Evolutionary conservation across 1,140 invertebrate genomes (phyloP).

Genomic region (Maniola jurtina): DNA sequence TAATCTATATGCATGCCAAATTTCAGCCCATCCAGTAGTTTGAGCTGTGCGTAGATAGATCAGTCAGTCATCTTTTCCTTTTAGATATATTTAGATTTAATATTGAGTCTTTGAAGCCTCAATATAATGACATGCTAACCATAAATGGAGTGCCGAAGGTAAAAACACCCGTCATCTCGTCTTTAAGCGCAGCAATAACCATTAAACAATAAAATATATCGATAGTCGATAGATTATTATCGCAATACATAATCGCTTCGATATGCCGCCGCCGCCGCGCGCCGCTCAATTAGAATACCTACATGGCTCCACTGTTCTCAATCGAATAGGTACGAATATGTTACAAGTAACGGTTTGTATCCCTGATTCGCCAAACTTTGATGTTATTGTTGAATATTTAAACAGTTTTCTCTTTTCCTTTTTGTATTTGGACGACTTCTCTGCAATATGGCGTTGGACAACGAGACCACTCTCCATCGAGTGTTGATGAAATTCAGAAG

Average conservation of each 20-base stretch:
- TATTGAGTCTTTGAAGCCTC: background rate
- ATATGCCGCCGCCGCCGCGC: background rate
- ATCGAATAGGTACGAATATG: background rate
- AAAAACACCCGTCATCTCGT: slow-evolving; percentile 2
- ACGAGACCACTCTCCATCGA: no score
- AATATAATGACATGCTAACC: background rate
- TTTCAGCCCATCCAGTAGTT: no score
- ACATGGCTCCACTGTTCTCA: background rate
- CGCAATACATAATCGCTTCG: slow-evolving; percentile 7
- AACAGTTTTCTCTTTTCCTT: background rate
- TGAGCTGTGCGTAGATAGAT: no score
- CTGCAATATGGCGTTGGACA: no score
- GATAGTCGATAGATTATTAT: background rate
- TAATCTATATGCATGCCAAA: no score
- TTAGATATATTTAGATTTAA: no score
- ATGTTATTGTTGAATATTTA: background rate
- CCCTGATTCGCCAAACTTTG: background rate
- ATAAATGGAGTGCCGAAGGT: slow-evolving; percentile 6
- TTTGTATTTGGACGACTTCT: background rate
- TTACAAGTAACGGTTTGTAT: background rate
- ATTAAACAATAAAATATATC: slow-evolving; percentile 10
- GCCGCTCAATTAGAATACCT: background rate
- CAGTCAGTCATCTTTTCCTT: no score
- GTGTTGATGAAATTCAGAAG: no score
- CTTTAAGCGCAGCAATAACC: background rate